Percentiles rank a stretch among this genome's conserved stretches.
Evolutionary conservation across 2,888 invertebrate genomes (phyloP).

Genomic region (Elysia crispata): DNA sequence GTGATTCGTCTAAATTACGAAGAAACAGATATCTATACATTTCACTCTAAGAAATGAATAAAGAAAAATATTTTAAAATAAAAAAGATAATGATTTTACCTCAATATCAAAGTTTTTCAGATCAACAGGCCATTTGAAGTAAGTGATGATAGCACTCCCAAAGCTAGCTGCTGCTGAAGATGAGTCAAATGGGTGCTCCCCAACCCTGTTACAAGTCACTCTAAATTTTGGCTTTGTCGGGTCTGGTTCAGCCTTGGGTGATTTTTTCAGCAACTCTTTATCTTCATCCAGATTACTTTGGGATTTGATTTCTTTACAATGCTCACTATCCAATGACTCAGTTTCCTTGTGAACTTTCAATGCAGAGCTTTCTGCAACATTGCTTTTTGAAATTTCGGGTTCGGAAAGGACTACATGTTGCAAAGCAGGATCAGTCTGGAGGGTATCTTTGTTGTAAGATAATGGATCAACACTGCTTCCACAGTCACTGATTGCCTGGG

Average conservation of each 20-base stretch:
- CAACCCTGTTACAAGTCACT: constrained; percentile 81
- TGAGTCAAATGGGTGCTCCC: constrained; percentile 81
- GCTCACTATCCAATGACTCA: too few relatives aligned
- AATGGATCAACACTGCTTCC: constrained; percentile 33
- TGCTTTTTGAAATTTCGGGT: background rate
- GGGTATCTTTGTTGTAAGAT: background rate
- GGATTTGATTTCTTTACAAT: too few relatives aligned
- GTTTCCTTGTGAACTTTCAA: background rate
- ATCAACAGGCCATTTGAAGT: constrained; percentile 81
- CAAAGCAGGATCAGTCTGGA: background rate
- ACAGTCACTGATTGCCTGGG: background rate
- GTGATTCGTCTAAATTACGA: too few relatives aligned
- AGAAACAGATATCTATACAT: too few relatives aligned
- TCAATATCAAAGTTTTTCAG: constrained; percentile 81
- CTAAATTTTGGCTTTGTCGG: constrained; percentile 78
- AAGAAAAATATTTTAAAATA: too few relatives aligned
- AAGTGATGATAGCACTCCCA: constrained; percentile 81
- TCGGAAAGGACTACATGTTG: background rate
- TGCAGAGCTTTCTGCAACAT: constrained; percentile 5
- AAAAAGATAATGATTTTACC: constrained; percentile 52
- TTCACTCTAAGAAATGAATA: too few relatives aligned
- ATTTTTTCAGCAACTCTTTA: too few relatives aligned
- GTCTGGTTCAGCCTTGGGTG: constrained; percentile 48
- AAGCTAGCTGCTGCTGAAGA: constrained; percentile 80
- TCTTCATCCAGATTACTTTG: too few relatives aligned